Base-by-base conservation (phyloP, 2,797 vertebrate species). In the Acropternis orthonyx region DNA sequence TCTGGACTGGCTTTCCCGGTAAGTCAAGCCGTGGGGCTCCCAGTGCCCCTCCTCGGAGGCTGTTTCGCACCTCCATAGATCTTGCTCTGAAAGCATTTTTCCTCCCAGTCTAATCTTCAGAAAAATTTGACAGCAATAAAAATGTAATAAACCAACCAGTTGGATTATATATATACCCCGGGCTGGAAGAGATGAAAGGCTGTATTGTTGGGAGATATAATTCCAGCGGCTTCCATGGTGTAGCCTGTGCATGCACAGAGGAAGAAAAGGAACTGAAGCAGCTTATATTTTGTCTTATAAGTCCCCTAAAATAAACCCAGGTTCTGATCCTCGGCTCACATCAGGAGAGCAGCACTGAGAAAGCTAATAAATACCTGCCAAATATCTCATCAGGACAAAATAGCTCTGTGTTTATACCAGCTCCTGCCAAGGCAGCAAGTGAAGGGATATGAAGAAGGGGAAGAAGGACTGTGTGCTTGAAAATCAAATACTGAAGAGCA, bases 111-210 rank as follows among this genome's bases (percentile, higher is more conserved):
- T 93, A 73, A 96, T 95, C 85, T 92, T 78, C 0, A 1, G 73
- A 67, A 88, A 28, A 91, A 93, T 44, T 59, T 88, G 93, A 95
- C 91, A 96, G 91, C 92, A 93, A 91, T 73, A 96, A 92, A 96
- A 95, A 92, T 52, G 89, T 89, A 96, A 96, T 93, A 96, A 96
- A 94, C 43, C 95, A 86, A 73, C 11, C 72, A 55, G 91, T 71
- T 4, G 5, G 94, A 92, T 96, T 96, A 95, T 76, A 92, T 82
- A 76, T 66, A 85, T 78, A 85, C 81, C 82, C 78, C 28, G 51
- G 68, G 30, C 37, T 83, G 79, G 80, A 62, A 56, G 62, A 93
- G 95, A 94, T 96, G 92, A 96, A 95, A 96, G 85, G 58, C 79
- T 91, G 36, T 52, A 93, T 92, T 96, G 95, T 94, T 92, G 78